A percentile compares a stretch with the other conserved stretches of the same genome.
Evolutionary conservation across 2,113 vertebrate genomes (phyloP).

Genomic region (Rhabdornis inornatus): DNA sequence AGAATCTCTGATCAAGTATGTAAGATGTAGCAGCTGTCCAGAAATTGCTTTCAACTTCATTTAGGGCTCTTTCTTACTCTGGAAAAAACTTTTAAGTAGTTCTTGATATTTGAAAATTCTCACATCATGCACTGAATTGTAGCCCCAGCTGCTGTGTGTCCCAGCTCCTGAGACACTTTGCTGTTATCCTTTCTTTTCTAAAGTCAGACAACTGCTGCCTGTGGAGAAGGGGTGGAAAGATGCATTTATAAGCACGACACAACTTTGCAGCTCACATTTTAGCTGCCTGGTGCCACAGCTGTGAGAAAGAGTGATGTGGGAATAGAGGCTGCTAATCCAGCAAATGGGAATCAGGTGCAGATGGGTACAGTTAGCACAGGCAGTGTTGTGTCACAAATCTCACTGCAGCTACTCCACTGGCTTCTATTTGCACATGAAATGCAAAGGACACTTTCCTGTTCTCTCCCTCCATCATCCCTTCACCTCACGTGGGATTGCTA

Average conservation of each 20-base stretch:
- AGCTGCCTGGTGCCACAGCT: neutral
- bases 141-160: neutral
- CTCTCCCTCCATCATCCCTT: neutral
- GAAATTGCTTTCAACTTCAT: neutral
- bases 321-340: neutral
- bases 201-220: neutral
- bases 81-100: neutral
- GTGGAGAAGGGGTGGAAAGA: neutral
- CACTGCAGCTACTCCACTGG: neutral
- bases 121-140: neutral
- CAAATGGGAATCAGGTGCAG: neutral
- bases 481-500: neutral
- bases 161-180: neutral
- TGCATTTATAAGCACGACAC: neutral
- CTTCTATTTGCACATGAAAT: neutral
- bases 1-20: neutral
- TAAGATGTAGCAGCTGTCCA: neutral
- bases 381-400: neutral
- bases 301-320: neutral
- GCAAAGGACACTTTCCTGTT: neutral
- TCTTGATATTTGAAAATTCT: neutral
- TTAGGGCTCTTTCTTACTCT: neutral
- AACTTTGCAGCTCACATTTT: neutral
- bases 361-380: neutral
- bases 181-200: neutral